Conservation (phyloP, 37 sponge, comb jelly and placozoan genomes). For the Theonella swinhoei region DNA sequence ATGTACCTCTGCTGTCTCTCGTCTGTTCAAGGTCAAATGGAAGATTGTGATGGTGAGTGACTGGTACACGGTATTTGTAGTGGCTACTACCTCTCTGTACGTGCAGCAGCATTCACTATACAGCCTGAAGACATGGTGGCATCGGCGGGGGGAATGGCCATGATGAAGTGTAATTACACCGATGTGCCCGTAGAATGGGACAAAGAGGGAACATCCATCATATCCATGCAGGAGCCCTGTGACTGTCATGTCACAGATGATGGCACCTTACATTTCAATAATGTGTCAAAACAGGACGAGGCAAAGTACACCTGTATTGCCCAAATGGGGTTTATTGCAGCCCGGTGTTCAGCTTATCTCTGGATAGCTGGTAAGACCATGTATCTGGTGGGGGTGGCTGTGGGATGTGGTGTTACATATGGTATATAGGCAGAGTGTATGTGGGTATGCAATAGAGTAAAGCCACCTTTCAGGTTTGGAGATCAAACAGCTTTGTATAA, state of each 20-base stretch:
- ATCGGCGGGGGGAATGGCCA: not conserved
- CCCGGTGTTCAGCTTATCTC: not conserved
- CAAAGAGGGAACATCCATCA: not conserved
- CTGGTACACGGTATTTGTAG: too few relatives aligned
- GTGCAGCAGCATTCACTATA: not conserved
- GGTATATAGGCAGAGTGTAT: too few relatives aligned
- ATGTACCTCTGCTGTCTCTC: too few relatives aligned
- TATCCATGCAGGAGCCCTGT: not conserved
- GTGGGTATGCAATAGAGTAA: too few relatives aligned
- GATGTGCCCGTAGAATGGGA: not conserved
- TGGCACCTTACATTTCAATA: not conserved
- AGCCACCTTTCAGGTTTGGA: not conserved
- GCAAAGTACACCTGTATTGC: not conserved
- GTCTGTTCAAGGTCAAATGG: too few relatives aligned
- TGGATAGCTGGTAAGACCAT: not conserved
- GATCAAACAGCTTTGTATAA: not conserved
- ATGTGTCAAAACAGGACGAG: not conserved
- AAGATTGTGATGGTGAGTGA: too few relatives aligned
- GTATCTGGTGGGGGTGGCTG: not conserved
- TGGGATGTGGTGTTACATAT: not conserved
- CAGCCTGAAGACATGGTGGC: not conserved
- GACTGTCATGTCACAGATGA: not conserved
- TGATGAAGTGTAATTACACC: slow-evolving; percentile 1
- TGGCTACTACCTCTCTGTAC: not conserved
- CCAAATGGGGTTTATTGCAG: not conserved